A percentile compares a stretch with the other conserved stretches of the same genome.
These are phyloP conservation scores for Lasioglossum calceatum DNA, from an alignment of 2,888 invertebrate genomes.

Conservation along the genomic window DNA sequence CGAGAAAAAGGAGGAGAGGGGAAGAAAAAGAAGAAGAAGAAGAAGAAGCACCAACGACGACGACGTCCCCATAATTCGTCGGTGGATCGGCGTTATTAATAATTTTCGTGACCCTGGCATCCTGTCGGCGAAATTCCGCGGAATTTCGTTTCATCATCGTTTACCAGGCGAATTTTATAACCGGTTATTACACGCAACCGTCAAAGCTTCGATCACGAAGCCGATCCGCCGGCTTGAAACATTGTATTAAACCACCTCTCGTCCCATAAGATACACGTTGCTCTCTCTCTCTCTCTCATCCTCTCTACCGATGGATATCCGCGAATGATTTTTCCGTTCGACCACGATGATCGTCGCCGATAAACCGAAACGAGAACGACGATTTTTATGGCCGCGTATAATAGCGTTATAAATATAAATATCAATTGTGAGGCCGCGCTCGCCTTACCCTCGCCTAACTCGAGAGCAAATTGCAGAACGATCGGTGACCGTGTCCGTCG, in stretches of 20 bases:
- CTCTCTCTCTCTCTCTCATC: neutral
- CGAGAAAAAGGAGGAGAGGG: neutral
- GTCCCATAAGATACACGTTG: neutral
- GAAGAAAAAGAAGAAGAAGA: too few relatives aligned
- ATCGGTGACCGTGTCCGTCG: slow-evolving; percentile 10
- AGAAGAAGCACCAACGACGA: neutral
- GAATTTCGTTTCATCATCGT: slow-evolving; percentile 34
- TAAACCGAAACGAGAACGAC: slow-evolving; percentile 32
- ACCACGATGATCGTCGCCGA: slow-evolving; percentile 31
- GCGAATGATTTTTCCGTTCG: slow-evolving; percentile 12
- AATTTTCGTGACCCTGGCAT: slow-evolving; percentile 16
- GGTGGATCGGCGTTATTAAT: slow-evolving; percentile 22
- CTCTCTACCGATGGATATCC: neutral
- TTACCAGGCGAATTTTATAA: slow-evolving; percentile 9
- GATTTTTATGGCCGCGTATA: slow-evolving; percentile 31
- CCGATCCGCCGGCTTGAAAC: slow-evolving; percentile 5
- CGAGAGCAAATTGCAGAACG: slow-evolving; percentile 39
- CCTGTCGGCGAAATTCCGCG: slow-evolving; percentile 9
- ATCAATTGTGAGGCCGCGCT: slow-evolving; percentile 42
- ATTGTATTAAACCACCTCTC: slow-evolving; percentile 21
- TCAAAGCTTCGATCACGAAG: slow-evolving; percentile 21
- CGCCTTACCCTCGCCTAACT: neutral
- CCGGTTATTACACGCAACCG: slow-evolving; percentile 42
- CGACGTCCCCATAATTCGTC: neutral
- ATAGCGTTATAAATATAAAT: slow-evolving; percentile 46